Conservation (phyloP, 2,113 vertebrate genomes). For the Ceyx cyanopectus region DNA sequence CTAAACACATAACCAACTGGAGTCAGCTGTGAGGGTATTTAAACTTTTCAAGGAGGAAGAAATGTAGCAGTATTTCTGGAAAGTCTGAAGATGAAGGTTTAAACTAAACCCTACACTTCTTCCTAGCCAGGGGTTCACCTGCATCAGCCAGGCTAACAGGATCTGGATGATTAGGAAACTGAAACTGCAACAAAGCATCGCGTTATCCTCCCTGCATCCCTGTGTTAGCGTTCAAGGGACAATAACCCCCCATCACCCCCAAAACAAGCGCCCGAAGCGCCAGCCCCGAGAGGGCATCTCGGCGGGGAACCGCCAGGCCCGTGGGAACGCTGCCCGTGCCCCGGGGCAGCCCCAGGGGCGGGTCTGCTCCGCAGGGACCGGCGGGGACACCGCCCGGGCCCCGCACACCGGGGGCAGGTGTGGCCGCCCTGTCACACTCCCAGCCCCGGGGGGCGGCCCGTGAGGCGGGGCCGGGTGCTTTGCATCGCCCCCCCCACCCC, state of each 20-base stretch:
- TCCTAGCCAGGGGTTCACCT: neutral
- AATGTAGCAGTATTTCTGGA: neutral
- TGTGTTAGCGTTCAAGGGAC: neutral
- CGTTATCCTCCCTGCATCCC: neutral
- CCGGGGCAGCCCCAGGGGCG: neutral
- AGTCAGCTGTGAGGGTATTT: neutral
- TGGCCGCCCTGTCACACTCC: neutral
- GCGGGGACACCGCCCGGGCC: neutral
- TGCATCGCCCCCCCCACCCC: neutral
- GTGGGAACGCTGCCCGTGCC: neutral
- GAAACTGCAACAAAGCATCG: neutral
- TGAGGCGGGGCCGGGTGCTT: neutral
- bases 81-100: neutral
- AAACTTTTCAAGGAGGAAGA: neutral
- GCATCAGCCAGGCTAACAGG: accelerated
- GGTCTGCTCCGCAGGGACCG: neutral
- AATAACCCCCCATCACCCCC: neutral
- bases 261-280: neutral
- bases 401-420: neutral
- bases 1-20: neutral
- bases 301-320: neutral
- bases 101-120: neutral
- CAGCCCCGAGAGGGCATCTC: neutral
- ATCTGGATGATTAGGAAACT: accelerated
- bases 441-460: neutral